Conservation (phyloP, 2,888 invertebrate genomes). For the Nemotelus nigrinus region DNA sequence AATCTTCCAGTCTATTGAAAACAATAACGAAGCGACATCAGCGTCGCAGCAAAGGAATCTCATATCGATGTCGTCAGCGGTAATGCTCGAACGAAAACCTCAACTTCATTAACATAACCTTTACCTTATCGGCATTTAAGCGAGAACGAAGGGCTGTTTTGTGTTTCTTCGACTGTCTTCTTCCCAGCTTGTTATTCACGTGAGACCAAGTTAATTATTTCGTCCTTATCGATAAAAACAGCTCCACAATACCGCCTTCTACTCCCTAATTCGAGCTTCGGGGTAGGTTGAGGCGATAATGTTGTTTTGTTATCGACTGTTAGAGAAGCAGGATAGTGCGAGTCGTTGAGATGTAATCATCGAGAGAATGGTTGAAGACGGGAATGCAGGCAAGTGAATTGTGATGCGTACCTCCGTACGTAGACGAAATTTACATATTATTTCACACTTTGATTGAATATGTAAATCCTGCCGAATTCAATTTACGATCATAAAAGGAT, state of each 20-base stretch:
- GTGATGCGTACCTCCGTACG: constrained; percentile 16
- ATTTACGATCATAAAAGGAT: constrained; percentile 56
- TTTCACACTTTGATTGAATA: constrained; percentile 57
- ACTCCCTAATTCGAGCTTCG: neutral
- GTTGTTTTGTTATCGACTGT: neutral
- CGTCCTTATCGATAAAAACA: constrained; percentile 48
- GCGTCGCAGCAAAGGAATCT: neutral
- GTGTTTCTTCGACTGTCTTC: constrained; percentile 13
- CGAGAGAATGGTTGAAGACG: neutral
- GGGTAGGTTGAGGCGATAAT: neutral
- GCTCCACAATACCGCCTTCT: constrained; percentile 36
- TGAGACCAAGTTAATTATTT: constrained; percentile 52
- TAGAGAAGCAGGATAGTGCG: neutral
- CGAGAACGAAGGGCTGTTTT: neutral
- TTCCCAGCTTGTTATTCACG: constrained; percentile 21
- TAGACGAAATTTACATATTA: constrained; percentile 55
- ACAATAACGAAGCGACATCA: constrained; percentile 36
- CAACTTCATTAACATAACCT: constrained; percentile 46
- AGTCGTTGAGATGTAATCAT: constrained; percentile 17
- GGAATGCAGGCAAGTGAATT: neutral
- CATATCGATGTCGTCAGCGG: constrained; percentile 26
- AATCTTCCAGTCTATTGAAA: constrained; percentile 42
- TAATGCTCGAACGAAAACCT: constrained; percentile 40
- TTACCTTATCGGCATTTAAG: constrained; percentile 27
- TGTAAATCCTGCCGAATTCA: constrained; percentile 57